Conservation (phyloP, 2,113 vertebrate species). For the Amphiprion percula region DNA sequence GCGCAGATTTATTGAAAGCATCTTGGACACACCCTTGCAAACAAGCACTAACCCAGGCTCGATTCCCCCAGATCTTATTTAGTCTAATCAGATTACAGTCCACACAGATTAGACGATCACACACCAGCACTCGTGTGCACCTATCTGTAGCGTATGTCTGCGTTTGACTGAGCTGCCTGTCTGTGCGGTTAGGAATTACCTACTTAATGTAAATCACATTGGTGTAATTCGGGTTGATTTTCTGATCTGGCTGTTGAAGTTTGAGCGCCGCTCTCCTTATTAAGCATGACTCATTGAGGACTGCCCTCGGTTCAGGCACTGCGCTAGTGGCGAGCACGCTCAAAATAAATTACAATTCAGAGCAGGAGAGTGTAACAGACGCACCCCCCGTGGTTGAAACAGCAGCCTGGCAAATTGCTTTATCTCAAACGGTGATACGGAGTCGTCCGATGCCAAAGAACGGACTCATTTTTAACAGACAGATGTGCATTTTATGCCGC, state of each 20-base stretch:
- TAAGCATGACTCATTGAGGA: conserved; percentile 72
- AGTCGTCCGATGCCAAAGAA: conserved; percentile 46
- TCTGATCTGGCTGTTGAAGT: conserved; percentile 62
- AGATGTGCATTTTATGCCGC: conserved; percentile 46
- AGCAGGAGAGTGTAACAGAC: conserved; percentile 61
- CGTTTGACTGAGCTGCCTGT: conserved; percentile 26
- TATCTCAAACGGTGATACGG: conserved; percentile 63
- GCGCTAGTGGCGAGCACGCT: conserved; percentile 42
- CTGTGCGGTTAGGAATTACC: conserved; percentile 68
- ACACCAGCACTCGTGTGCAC: conserved; percentile 49
- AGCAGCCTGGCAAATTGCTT: conserved; percentile 73
- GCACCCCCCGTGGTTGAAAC: conserved; percentile 69
- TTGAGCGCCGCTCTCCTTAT: conserved; percentile 51
- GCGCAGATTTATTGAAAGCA: conserved; percentile 44
- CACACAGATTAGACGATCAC: conserved; percentile 75
- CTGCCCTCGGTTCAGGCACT: conserved; percentile 62
- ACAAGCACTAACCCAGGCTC: conserved; percentile 35
- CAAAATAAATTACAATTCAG: conserved; percentile 76
- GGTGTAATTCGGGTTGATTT: conserved; percentile 69
- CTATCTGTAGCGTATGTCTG: conserved; percentile 23
- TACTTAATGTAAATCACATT: conserved; percentile 68
- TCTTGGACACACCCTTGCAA: conserved; percentile 42
- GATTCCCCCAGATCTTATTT: conserved; percentile 73
- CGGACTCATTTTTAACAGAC: conserved; percentile 59
- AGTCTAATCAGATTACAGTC: conserved; percentile 80